Conservation (phyloP, 2,113 vertebrate genomes). For the Hepsetus odoe region DNA sequence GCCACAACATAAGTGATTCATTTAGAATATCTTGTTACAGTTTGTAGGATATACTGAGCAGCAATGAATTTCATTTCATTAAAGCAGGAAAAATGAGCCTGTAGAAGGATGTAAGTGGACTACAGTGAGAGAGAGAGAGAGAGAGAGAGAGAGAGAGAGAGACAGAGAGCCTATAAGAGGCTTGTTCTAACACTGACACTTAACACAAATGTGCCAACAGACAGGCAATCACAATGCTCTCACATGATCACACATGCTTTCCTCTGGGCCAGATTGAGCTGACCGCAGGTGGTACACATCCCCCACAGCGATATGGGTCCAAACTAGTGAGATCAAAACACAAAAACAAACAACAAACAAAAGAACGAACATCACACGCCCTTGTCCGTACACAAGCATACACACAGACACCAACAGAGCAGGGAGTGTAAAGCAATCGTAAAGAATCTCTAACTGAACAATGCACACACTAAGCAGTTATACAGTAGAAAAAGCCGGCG, state of each 20-base stretch:
- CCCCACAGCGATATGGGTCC: slow-evolving; percentile 4
- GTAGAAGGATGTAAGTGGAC: too few species aligned
- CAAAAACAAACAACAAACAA: not conserved
- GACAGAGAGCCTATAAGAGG: too few species aligned
- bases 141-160: too few species aligned
- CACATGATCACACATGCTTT: slow-evolving; percentile 15
- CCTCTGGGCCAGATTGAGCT: slow-evolving; percentile 18
- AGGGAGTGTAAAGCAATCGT: not conserved
- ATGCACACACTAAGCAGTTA: slow-evolving; percentile 18
- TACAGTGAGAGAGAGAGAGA: too few species aligned
- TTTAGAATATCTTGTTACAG: too few species aligned
- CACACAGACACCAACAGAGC: slow-evolving; percentile 27
- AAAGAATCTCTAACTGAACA: slow-evolving; percentile 8
- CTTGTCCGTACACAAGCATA: slow-evolving; percentile 19
- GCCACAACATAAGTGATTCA: too few species aligned
- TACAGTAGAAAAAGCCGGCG: slow-evolving; percentile 33
- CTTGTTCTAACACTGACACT: not conserved
- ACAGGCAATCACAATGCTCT: slow-evolving; percentile 21
- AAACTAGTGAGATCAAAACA: slow-evolving; percentile 36
- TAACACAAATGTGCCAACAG: not conserved
- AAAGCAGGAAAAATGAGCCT: too few species aligned
- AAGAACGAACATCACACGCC: not conserved
- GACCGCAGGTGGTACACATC: slow-evolving; percentile 1
- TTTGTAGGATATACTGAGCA: too few species aligned
- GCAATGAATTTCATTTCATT: too few species aligned